phyloP scores from a whole-genome alignment of 2,888 invertebrate species.

The Eupeodes luniger region DNA sequence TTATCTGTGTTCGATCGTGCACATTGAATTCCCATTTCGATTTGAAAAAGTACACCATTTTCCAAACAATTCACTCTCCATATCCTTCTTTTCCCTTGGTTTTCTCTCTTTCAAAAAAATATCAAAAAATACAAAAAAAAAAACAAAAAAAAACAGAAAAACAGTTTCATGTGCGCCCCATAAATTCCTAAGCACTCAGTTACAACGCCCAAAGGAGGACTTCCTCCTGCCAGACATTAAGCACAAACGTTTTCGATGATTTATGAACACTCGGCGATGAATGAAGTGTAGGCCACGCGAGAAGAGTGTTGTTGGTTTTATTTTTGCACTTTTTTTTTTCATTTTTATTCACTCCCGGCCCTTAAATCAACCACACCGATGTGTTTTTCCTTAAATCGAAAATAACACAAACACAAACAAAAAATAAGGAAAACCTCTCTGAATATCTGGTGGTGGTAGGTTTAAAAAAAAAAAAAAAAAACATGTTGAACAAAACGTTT shows the following conservation, averaged over 20 bases:
- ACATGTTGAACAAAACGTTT: slow-evolving; percentile 54
- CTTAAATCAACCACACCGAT: background rate
- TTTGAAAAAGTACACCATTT: slow-evolving; percentile 63
- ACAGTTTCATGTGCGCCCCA: slow-evolving; percentile 68
- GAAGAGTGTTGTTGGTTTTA: slow-evolving; percentile 27
- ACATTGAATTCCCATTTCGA: slow-evolving; percentile 75
- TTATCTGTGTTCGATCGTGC: slow-evolving; percentile 70
- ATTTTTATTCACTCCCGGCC: slow-evolving; percentile 9
- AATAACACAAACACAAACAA: background rate
- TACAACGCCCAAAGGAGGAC: slow-evolving; percentile 72
- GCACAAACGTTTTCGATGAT: slow-evolving; percentile 75
- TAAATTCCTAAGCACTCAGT: slow-evolving; percentile 76
- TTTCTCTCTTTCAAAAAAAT: background rate
- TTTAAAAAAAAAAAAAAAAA: slow-evolving; percentile 4
- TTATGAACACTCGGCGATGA: slow-evolving; percentile 73
- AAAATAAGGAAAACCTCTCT: slow-evolving; percentile 11
- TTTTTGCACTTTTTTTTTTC: background rate
- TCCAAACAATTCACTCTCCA: slow-evolving; percentile 37
- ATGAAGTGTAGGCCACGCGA: slow-evolving; percentile 62
- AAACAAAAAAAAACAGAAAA: slow-evolving; percentile 7
- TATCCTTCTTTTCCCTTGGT: slow-evolving; percentile 6
- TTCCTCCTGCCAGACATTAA: slow-evolving; percentile 75
- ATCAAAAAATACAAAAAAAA: background rate
- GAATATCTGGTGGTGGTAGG: background rate
- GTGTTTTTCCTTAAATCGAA: slow-evolving; percentile 27